Conservation (phyloP, 2,797 vertebrate genomes). For the Pseudochirops corinnae region DNA sequence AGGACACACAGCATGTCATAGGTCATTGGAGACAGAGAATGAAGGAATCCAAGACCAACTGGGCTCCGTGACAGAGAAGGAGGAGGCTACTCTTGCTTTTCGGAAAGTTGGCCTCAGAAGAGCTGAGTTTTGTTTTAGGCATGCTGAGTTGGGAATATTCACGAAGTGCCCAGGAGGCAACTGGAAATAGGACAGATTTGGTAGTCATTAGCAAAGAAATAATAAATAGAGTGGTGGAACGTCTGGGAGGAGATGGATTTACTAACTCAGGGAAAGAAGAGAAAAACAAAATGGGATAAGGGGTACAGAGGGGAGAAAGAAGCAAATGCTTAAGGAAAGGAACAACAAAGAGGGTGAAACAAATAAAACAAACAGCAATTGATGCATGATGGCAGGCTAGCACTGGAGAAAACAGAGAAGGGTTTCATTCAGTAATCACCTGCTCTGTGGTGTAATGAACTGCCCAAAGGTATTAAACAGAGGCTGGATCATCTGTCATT, state of each 20-base stretch:
- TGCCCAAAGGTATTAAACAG: background rate
- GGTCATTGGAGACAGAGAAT: background rate
- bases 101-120: background rate
- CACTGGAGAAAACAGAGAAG: background rate
- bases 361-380: background rate
- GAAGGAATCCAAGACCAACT: no score
- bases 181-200: constrained; percentile 16
- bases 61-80: background rate
- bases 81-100: background rate
- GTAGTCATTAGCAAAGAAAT: background rate
- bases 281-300: background rate
- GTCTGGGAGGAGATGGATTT: background rate
- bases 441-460: background rate
- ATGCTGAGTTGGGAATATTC: no score
- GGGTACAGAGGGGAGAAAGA: background rate
- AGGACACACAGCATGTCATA: background rate
- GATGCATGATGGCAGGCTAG: no score
- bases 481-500: background rate
- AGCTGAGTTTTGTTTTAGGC: constrained; percentile 26
- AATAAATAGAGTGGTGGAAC: background rate
- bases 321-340: background rate
- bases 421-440: background rate
- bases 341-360: background rate
- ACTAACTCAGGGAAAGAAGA: background rate
- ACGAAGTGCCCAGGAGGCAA: background rate